phyloP scores from a whole-genome alignment of 2,113 vertebrate species.

The Cranoglanis bouderius region DNA sequence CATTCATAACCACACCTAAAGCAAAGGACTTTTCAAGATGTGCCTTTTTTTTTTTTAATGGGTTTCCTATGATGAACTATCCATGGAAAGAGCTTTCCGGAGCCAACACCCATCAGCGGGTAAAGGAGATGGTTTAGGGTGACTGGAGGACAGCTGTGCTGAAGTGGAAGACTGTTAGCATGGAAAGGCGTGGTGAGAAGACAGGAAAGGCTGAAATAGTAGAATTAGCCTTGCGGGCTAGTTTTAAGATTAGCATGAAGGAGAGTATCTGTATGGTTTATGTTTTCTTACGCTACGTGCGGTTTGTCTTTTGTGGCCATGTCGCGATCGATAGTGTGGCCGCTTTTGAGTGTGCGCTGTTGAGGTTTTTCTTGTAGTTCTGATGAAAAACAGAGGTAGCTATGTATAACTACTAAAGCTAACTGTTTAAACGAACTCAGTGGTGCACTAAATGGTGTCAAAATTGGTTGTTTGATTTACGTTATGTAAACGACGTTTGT shows the following conservation, averaged over 20 bases:
- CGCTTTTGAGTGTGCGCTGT: not conserved
- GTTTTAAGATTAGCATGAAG: slow-evolving; percentile 3
- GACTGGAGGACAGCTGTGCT: slow-evolving; percentile 17
- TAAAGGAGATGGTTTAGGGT: slow-evolving; percentile 35
- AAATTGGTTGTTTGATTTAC: not conserved
- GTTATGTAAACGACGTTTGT: not conserved
- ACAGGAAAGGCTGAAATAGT: slow-evolving; percentile 15
- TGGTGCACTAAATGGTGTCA: not conserved
- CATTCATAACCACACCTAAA: slow-evolving; percentile 55
- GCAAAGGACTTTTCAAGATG: slow-evolving; percentile 63
- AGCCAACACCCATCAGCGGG: slow-evolving; percentile 31
- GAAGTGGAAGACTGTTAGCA: slow-evolving; percentile 19
- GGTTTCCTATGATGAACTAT: slow-evolving; percentile 49
- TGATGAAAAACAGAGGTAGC: not conserved
- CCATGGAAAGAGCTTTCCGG: slow-evolving; percentile 41
- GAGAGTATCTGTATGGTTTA: not conserved
- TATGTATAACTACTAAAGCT: not conserved
- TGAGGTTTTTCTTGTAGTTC: not conserved
- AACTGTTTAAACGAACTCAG: not conserved
- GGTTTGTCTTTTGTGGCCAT: not conserved
- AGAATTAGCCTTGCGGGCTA: not conserved
- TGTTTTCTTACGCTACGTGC: not conserved
- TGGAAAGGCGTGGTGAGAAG: slow-evolving; percentile 10
- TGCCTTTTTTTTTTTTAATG: slow-evolving; percentile 46
- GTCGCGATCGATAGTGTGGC: not conserved